Percentiles rank a stretch among this genome's conserved stretches.
Conservation (phyloP, 2,888 invertebrate genomes). For the Trachelus stipa region DNA sequence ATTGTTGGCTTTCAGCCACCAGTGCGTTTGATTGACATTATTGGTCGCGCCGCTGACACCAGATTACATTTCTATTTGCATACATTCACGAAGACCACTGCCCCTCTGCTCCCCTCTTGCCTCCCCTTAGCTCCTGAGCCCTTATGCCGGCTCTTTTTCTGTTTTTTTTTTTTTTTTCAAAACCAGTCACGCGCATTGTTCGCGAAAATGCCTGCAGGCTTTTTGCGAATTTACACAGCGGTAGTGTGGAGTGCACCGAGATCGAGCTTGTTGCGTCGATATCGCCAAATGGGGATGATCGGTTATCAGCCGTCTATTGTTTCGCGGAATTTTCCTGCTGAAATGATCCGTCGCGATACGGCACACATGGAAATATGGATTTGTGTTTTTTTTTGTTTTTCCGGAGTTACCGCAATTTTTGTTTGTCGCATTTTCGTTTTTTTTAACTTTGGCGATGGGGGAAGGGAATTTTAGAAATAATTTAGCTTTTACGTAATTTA, state of each 20-base stretch:
- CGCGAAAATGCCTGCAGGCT: neutral
- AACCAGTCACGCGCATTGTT: neutral
- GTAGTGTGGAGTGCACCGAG: neutral
- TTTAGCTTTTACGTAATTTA: neutral
- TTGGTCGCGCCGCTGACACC: conserved; percentile 66
- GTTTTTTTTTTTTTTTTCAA: conserved; percentile 21
- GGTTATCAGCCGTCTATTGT: neutral
- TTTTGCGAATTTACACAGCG: neutral
- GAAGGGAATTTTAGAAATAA: neutral
- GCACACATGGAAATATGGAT: neutral
- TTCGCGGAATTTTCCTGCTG: neutral
- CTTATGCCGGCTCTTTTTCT: conserved; percentile 11
- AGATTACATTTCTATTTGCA: conserved; percentile 68
- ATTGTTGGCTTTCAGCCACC: conserved; percentile 65
- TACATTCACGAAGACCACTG: conserved; percentile 54
- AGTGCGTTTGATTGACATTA: conserved; percentile 67
- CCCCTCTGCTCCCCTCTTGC: neutral
- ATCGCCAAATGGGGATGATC: neutral
- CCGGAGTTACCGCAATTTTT: neutral
- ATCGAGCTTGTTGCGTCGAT: neutral
- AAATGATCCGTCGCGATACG: neutral
- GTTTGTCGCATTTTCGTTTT: neutral
- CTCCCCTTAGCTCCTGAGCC: neutral
- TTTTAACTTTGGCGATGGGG: neutral
- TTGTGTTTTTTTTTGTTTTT: neutral